These are phyloP conservation scores for Chorisops tibialis DNA, from an alignment of 2,888 invertebrate genomes.

Conservation along the genomic window DNA sequence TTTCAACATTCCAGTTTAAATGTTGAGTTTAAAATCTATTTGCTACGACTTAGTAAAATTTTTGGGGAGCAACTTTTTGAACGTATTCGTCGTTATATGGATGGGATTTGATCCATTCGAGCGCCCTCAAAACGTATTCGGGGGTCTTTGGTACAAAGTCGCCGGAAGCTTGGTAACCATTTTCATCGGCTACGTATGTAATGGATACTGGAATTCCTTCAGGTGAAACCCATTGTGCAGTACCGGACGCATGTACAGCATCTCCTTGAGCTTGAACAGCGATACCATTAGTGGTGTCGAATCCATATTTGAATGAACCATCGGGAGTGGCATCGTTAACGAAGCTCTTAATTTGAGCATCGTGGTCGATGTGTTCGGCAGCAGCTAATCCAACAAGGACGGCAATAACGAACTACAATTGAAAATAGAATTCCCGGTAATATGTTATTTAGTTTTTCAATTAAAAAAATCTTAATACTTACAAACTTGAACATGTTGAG, in stretches of 20 bases:
- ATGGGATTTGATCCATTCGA: constrained; percentile 24
- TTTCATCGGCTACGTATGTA: constrained; percentile 19
- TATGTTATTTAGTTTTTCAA: neutral
- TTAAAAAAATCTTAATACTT: neutral
- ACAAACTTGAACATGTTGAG: constrained; percentile 22
- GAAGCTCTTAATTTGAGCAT: constrained; percentile 21
- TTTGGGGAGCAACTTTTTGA: constrained; percentile 17
- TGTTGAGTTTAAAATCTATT: no score
- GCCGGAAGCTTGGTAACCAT: constrained; percentile 23
- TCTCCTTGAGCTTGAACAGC: constrained; percentile 18
- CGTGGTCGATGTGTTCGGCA: constrained; percentile 24
- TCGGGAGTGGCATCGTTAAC: constrained; percentile 15
- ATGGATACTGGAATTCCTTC: constrained; percentile 45
- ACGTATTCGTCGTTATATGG: constrained; percentile 21
- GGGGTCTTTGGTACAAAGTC: constrained; percentile 20
- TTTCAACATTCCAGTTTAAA: no score
- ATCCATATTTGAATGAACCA: constrained; percentile 15
- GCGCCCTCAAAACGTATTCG: constrained; percentile 18
- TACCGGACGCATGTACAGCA: constrained; percentile 8
- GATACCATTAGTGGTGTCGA: constrained; percentile 23
- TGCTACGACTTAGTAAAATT: no score
- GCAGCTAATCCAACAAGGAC: constrained; percentile 19
- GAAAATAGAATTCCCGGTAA: neutral
- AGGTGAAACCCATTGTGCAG: constrained; percentile 49
- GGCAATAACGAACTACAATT: constrained; percentile 12